A percentile compares a stretch with the other conserved stretches of the same genome.
phyloP scores from a whole-genome alignment of 2,797 vertebrate genomes.

The Pangasius krempfi region DNA sequence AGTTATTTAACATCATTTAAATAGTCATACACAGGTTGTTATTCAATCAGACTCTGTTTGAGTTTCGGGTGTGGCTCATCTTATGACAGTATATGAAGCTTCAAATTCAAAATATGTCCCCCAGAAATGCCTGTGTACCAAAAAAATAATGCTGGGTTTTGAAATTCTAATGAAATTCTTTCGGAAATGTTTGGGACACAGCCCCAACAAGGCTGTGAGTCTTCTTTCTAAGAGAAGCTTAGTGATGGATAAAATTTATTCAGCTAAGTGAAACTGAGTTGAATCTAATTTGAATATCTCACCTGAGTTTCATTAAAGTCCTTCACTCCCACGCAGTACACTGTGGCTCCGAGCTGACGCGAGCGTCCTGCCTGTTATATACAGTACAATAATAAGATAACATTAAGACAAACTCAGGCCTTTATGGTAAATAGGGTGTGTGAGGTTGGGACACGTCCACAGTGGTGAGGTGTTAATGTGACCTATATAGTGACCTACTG shows the following conservation, averaged over 20 bases:
- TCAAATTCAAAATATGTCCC: neutral
- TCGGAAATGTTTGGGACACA: neutral
- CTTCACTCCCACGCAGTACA: slow-evolving; percentile 97
- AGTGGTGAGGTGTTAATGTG: neutral
- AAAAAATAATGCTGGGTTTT: neutral
- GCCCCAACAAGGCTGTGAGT: neutral
- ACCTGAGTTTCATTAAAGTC: slow-evolving; percentile 99
- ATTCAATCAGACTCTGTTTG: neutral
- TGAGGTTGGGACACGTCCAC: neutral
- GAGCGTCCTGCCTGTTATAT: slow-evolving; percentile 85
- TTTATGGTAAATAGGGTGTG: neutral
- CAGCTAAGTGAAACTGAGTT: neutral
- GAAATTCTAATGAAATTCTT: neutral
- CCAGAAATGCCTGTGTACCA: neutral
- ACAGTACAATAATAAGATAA: neutral
- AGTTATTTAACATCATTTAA: neutral
- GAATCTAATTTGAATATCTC: slow-evolving; percentile 33
- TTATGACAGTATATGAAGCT: neutral
- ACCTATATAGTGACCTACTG: neutral
- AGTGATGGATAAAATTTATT: neutral
- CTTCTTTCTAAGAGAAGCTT: neutral
- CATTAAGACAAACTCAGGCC: neutral
- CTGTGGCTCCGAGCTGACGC: slow-evolving; percentile 89
- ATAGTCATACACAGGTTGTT: neutral
- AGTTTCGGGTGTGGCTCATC: neutral